Percentiles rank a stretch among this genome's conserved stretches.
These are phyloP conservation scores for Rynchops niger DNA, from an alignment of 2,113 vertebrate species.

Conservation along the genomic window DNA sequence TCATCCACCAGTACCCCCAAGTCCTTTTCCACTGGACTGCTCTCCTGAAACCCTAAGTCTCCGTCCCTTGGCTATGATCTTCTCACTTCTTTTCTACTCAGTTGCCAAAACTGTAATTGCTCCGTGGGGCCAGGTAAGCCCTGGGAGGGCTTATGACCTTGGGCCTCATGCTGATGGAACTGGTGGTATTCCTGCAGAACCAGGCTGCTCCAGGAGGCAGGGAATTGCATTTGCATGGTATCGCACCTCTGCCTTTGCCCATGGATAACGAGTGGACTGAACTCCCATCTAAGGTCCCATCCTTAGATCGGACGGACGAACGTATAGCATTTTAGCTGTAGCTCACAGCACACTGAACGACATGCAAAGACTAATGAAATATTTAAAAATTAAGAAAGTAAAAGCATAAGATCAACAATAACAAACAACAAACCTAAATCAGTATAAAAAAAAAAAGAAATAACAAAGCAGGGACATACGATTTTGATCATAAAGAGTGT, in stretches of 20 bases:
- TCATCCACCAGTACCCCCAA: too few species aligned
- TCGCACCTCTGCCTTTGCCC: neutral
- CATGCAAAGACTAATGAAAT: neutral
- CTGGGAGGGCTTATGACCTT: neutral
- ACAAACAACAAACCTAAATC: neutral
- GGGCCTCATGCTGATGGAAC: neutral
- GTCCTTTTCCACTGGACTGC: too few species aligned
- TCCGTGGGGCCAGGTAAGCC: neutral
- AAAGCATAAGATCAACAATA: neutral
- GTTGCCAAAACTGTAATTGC: neutral
- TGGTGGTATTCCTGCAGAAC: neutral
- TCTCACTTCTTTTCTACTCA: neutral
- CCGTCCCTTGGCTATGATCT: neutral
- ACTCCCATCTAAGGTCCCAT: too few species aligned
- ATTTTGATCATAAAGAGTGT: neutral
- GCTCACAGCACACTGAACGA: neutral
- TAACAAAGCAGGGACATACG: neutral
- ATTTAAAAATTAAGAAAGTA: neutral
- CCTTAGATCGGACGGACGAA: neutral
- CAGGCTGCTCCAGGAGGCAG: neutral
- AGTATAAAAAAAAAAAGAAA: neutral
- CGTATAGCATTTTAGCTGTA: neutral
- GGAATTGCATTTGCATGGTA: neutral
- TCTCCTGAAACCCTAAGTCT: neutral
- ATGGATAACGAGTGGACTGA: neutral